phyloP scores from a whole-genome alignment of 2,888 invertebrate genomes.

The Anaspis maculata region DNA sequence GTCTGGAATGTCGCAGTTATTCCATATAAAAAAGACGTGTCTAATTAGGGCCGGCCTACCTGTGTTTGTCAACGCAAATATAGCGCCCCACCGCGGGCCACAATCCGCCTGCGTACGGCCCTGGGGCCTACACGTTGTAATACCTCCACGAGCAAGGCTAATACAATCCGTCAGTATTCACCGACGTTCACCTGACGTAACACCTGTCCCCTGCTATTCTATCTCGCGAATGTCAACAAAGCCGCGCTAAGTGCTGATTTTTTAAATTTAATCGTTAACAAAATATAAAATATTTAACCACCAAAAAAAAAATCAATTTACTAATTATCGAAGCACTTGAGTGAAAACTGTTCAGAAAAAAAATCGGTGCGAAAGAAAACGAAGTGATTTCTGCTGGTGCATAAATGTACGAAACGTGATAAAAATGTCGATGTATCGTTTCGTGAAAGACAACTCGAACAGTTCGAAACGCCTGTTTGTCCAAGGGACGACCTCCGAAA shows the following conservation, averaged over 20 bases:
- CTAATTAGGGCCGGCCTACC: too few relatives aligned
- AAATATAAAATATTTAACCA: not conserved
- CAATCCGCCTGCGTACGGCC: slow-evolving; percentile 30
- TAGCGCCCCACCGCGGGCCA: too few relatives aligned
- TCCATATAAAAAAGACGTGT: too few relatives aligned
- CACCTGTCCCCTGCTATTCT: slow-evolving; percentile 29
- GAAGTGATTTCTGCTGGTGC: too few relatives aligned
- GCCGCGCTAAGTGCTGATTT: not conserved
- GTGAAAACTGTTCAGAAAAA: too few relatives aligned
- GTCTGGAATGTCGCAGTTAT: too few relatives aligned
- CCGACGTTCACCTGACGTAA: slow-evolving; percentile 39
- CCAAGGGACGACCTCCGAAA: slow-evolving; percentile 52
- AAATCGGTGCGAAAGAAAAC: too few relatives aligned
- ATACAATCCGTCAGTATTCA: slow-evolving; percentile 30
- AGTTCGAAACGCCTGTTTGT: slow-evolving; percentile 63
- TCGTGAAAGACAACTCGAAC: slow-evolving; percentile 56
- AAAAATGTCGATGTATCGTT: slow-evolving; percentile 60
- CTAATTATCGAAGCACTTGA: too few relatives aligned
- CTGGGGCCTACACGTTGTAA: slow-evolving; percentile 30
- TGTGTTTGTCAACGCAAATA: too few relatives aligned
- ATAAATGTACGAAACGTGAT: too few relatives aligned
- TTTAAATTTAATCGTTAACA: slow-evolving; percentile 1
- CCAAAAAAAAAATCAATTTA: not conserved
- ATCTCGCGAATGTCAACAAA: slow-evolving; percentile 11
- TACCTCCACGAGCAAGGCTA: slow-evolving; percentile 28